phyloP scores from a whole-genome alignment of 1,140 invertebrate species.

The Monochamus saltuarius region DNA sequence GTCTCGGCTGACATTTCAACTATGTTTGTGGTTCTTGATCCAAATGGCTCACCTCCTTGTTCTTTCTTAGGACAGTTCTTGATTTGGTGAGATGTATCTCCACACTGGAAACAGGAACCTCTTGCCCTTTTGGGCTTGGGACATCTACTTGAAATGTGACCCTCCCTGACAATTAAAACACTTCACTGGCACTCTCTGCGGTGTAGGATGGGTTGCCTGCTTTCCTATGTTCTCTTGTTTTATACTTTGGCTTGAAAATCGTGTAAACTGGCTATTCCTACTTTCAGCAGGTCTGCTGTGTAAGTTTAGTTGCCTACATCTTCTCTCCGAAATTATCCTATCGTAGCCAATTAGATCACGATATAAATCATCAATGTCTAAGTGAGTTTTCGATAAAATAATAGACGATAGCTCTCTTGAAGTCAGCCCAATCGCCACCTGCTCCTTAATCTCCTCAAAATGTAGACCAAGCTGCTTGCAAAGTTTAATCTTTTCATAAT shows the following conservation, averaged over 20 bases:
- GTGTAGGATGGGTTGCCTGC: too few relatives aligned
- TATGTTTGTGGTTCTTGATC: too few relatives aligned
- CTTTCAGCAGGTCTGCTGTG: too few relatives aligned
- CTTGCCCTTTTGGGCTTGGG: constrained; percentile 5
- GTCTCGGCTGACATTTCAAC: too few relatives aligned
- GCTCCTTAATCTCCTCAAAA: constrained; percentile 27
- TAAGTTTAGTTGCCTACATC: not conserved
- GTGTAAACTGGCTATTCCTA: too few relatives aligned
- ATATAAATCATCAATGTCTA: constrained; percentile 18
- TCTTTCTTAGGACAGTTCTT: not conserved
- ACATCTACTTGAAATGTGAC: constrained; percentile 9
- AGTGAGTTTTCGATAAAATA: constrained; percentile 18
- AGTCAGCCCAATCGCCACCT: constrained; percentile 27
- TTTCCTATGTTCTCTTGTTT: too few relatives aligned
- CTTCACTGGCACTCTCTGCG: not conserved
- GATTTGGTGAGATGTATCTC: constrained; percentile 12
- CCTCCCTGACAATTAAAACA: constrained; percentile 21
- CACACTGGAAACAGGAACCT: constrained; percentile 18
- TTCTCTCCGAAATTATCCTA: constrained; percentile 10
- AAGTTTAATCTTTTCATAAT: constrained; percentile 31
- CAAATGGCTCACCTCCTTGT: too few relatives aligned
- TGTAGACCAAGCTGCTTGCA: constrained; percentile 22
- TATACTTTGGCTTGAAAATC: too few relatives aligned
- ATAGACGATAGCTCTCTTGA: constrained; percentile 21
- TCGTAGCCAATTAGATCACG: constrained; percentile 14